Percentiles rank a stretch among this genome's conserved stretches.
Evolutionary conservation across 2,797 vertebrate genomes (phyloP).

Genomic region (Malacoctenus gilli): DNA sequence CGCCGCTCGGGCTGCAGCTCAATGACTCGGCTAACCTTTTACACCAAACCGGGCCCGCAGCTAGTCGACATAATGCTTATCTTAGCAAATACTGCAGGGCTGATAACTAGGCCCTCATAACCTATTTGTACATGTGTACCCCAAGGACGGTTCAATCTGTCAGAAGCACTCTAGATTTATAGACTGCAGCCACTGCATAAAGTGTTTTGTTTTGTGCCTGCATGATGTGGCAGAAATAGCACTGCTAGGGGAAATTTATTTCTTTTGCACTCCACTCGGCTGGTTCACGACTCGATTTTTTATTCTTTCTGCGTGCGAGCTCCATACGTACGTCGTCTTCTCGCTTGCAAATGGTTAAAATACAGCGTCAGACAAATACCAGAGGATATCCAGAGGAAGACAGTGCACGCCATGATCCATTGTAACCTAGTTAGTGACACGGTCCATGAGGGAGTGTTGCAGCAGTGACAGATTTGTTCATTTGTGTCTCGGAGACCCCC

Average conservation of each 20-base stretch:
- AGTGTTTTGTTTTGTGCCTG: constrained; percentile 54
- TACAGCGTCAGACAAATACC: constrained; percentile 16
- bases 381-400: constrained; percentile 38
- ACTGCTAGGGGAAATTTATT: constrained; percentile 11
- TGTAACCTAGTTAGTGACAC: constrained; percentile 70
- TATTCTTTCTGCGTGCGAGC: too few species aligned
- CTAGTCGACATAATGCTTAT: constrained; percentile 68
- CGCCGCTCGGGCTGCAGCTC: constrained; percentile 53
- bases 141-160: constrained; percentile 54
- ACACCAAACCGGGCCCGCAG: constrained; percentile 58
- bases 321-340: constrained; percentile 19
- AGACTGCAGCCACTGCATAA: constrained; percentile 32
- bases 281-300: too few species aligned
- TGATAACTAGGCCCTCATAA: constrained; percentile 67
- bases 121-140: constrained; percentile 65
- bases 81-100: constrained; percentile 64
- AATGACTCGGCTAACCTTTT: constrained; percentile 73
- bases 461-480: constrained; percentile 46
- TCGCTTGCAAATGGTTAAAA: constrained; percentile 33
- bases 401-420: constrained; percentile 56
- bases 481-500: constrained; percentile 21
- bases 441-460: constrained; percentile 42
- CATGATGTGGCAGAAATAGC: constrained; percentile 59
- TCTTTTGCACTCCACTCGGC: not conserved
- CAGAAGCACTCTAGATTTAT: constrained; percentile 57